A percentile compares a stretch with the other conserved stretches of the same genome.
Conservation (phyloP, 2,113 vertebrate genomes). For the Melanotaenia duboulayi region DNA sequence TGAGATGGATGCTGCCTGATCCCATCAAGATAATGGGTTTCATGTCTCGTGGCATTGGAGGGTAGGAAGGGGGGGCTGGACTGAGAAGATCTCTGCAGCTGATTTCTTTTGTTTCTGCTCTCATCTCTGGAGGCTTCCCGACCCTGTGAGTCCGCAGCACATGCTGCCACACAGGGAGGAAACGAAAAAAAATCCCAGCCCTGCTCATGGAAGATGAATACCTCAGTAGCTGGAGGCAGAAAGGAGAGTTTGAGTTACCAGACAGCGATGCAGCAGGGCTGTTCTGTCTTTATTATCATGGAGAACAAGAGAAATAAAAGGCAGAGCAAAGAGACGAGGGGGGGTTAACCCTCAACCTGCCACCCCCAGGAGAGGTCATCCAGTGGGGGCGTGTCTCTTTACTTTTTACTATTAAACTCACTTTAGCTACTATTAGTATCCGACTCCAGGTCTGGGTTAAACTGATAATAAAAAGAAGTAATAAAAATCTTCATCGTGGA, state of each 20-base stretch:
- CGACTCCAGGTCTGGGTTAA: no score
- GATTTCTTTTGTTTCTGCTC: conserved; percentile 65
- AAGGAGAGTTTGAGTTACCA: conserved; percentile 28
- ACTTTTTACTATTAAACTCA: background rate
- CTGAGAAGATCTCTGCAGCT: conserved; percentile 37
- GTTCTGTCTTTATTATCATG: background rate
- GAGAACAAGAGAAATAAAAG: background rate
- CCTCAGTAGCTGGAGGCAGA: conserved; percentile 19
- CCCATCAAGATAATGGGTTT: conserved; percentile 70
- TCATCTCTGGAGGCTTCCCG: conserved; percentile 47
- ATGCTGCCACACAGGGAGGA: conserved; percentile 19
- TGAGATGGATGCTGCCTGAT: conserved; percentile 68
- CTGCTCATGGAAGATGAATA: conserved; percentile 30
- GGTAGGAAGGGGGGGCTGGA: background rate
- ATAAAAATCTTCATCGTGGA: background rate
- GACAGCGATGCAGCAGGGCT: conserved; percentile 22
- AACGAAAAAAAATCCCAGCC: background rate
- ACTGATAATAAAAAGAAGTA: background rate
- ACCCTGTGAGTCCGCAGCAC: conserved; percentile 33
- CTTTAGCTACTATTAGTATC: no score
- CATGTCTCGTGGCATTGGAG: conserved; percentile 49
- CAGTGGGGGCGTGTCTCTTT: background rate
- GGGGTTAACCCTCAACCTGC: background rate
- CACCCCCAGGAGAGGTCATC: conserved; percentile 5
- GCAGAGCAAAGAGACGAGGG: background rate